Base-by-base conservation (phyloP, 2,797 vertebrate species). In the Pitangus sulphuratus region DNA sequence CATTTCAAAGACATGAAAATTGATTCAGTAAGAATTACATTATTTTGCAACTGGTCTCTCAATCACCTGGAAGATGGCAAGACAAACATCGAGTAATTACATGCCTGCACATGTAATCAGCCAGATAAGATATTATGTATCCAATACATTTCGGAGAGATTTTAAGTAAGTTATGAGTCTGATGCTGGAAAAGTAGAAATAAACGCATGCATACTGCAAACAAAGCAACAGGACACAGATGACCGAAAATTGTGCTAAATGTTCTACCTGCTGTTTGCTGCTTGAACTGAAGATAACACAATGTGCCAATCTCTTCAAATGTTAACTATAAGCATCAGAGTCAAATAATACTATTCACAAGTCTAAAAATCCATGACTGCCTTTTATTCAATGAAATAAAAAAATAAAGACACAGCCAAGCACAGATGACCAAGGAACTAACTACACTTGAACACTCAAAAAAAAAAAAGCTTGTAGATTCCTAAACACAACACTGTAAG, bases 1-100 rank as follows among this genome's bases (percentile, higher is more conserved):
- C 0, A 92, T 89, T 82, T 72, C 42, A 82, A 89, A 87, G 40
- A 82, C 68, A 78, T 39, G 35, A 93, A 82, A 85, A 93, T 7
- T 71, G 40, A 92, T 87, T 90, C 45, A 64, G 35, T 61, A 21
- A 87, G 51, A 86, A 95, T 62, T 78, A 90, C n/a, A 39, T 61
- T 82, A 80, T 90, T 87, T 93, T 90, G n/a, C 40, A 94, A 68
- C 37, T 77, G 50, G 51, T 45, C 51, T 93, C 84, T 80, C 75
- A 62, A 53, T 83, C 54, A 80, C 30, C 82, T 76, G 35, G 17
- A 91, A 91, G 62, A 60, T 4, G 25, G 53, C 2, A 8, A 89
- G 21, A 51, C 48, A 92, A 84, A 45, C 24, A 48, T 9, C 4
- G 1, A 60, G 69, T 69, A 93, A 87, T 79, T 72, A 89, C 30